Evolutionary conservation across 2,888 invertebrate species (phyloP).

Genomic region (Willowsia nigromaculata): DNA sequence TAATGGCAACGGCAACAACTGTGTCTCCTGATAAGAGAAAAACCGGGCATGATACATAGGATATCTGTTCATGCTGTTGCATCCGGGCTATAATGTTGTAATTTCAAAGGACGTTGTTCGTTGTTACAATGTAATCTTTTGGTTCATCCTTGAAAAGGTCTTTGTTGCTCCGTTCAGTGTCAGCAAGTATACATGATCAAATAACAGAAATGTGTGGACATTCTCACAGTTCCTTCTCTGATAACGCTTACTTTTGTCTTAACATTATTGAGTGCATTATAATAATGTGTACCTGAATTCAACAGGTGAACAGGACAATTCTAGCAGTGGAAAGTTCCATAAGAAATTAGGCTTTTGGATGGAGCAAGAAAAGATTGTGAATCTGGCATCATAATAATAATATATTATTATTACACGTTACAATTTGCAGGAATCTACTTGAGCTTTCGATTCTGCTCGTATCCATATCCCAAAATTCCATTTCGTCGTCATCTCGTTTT

Average conservation of each 20-base stretch:
- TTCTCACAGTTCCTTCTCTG: no score
- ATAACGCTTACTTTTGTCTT: no score
- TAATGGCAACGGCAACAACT: neutral
- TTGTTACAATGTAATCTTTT: neutral
- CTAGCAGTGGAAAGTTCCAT: neutral
- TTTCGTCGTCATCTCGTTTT: neutral
- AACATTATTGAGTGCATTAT: no score
- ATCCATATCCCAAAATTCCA: neutral
- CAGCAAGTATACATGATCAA: neutral
- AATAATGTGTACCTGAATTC: neutral
- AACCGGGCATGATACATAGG: neutral
- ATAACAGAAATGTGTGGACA: neutral
- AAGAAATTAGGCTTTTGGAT: neutral
- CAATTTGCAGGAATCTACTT: neutral
- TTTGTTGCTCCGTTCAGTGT: neutral
- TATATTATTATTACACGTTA: conserved; percentile 34
- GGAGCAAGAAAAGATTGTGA: neutral
- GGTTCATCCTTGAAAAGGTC: conserved; percentile 14
- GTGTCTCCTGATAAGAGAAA: neutral
- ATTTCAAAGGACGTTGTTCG: neutral
- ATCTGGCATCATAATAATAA: conserved; percentile 1
- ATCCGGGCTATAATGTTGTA: neutral
- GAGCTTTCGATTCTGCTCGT: neutral
- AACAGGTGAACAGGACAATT: conserved; percentile 27
- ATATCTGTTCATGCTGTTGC: neutral